Evolutionary conservation across 2,888 invertebrate genomes (phyloP), one percentile per base, ranked within the genome.

Genomic region (Eulithis prunata): DNA sequence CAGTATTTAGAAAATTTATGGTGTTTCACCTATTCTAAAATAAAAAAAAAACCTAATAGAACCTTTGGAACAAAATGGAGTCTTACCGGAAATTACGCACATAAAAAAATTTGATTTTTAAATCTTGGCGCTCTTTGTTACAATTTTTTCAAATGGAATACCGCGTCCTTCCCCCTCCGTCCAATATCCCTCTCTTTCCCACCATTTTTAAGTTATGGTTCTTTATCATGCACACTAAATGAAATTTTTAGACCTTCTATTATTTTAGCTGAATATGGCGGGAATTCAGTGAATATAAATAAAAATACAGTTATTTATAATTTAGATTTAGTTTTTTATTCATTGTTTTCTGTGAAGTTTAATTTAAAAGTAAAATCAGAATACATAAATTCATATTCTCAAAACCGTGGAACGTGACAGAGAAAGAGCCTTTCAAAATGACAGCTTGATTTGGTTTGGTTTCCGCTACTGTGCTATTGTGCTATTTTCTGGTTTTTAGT

Each of bases 391-490:
- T 7, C 7, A n/a, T 59, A 67, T 64, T 64, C 43, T 49, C 7
- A 41, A 45, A 38, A 57, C 72, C 69, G 73, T 74, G 76, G 81
- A 89, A 82, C 84, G 81, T 79, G 84, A 86, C 86, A 81, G 70
- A 64, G 69, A 75, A 87, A 86, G 82, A 85, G 88, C 89, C 90
- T 90, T 87, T 88, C 82, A 83, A 82, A 87, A 87, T 92, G 92
- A 92, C 91, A 92, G 92, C 92, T 92, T 92, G 92, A 92, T 90
- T 92, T 91, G 91, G 92, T 92, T 92, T 92, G 91, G 92, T 92
- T 91, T 92, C 92, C 91, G 91, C 92, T 90, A 90, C 91, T 92
- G 92, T 92, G 88, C 91, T 91, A 85, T 90, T 91, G 91, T 90
- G 89, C 90, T 91, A 91, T 90, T 91, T 91, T 90, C 89, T 85